A percentile compares a stretch with the other conserved stretches of the same genome.
Evolutionary conservation across 2,113 vertebrate genomes (phyloP).

Genomic region (Dicentrarchus labrax): DNA sequence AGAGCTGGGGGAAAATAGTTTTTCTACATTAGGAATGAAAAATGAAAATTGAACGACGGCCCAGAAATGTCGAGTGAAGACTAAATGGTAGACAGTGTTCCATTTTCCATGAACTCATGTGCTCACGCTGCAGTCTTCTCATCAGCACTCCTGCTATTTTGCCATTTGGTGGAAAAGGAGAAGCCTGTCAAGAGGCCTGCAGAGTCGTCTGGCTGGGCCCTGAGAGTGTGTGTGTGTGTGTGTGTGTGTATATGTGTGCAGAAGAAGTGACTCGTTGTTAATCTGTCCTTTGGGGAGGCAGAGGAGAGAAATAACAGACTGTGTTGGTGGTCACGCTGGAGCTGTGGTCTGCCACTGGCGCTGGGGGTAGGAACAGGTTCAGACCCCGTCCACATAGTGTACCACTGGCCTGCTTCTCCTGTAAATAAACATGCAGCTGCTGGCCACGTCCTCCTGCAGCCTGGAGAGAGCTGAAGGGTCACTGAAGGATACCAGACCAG

Average conservation of each 20-base stretch:
- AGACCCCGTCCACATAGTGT: slow-evolving; percentile 7
- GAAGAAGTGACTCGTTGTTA: slow-evolving; percentile 65
- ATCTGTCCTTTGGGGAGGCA: slow-evolving; percentile 52
- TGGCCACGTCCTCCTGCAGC: slow-evolving; percentile 27
- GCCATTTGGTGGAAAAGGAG: slow-evolving; percentile 60
- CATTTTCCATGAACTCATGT: slow-evolving; percentile 82
- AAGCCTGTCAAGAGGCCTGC: slow-evolving; percentile 48
- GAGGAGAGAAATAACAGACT: slow-evolving; percentile 52
- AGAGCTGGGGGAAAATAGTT: slow-evolving; percentile 88
- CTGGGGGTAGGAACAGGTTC: slow-evolving; percentile 45
- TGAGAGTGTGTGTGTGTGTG: background rate
- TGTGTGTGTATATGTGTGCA: background rate
- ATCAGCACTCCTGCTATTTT: slow-evolving; percentile 45
- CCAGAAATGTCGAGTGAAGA: slow-evolving; percentile 83
- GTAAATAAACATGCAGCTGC: slow-evolving; percentile 66
- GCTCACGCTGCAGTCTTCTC: slow-evolving; percentile 54
- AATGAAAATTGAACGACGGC: slow-evolving; percentile 82
- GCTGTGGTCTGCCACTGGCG: slow-evolving; percentile 39
- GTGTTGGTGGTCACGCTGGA: slow-evolving; percentile 60
- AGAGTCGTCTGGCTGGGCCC: slow-evolving; percentile 26
- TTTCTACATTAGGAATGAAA: slow-evolving; percentile 86
- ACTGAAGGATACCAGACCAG: slow-evolving; percentile 48
- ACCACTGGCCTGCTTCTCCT: slow-evolving; percentile 45
- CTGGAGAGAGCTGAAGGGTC: slow-evolving; percentile 31
- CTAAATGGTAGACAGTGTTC: slow-evolving; percentile 74